Conservation (phyloP, 2,888 invertebrate species). For the Cataglyphis albicans region DNA sequence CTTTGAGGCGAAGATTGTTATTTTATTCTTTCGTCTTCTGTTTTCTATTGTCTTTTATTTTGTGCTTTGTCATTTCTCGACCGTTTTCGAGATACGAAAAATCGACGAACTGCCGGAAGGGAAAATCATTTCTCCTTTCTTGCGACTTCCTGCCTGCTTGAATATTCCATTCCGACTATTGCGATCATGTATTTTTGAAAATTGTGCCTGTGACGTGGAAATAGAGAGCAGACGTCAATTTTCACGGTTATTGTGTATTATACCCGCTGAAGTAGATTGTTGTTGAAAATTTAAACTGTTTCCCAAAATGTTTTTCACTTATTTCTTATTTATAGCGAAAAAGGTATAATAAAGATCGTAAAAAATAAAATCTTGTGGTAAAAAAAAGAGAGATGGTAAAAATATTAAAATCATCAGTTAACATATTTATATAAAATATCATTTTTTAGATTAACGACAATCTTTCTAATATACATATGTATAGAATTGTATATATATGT, state of each 20-base stretch:
- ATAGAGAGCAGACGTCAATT: slow-evolving; percentile 51
- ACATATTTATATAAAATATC: background rate
- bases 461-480: background rate
- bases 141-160: slow-evolving; percentile 25
- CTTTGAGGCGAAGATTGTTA: slow-evolving; percentile 51
- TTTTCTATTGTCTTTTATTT: background rate
- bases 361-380: background rate
- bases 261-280: background rate
- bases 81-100: slow-evolving; percentile 21
- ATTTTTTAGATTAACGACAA: background rate
- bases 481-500: background rate
- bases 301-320: background rate
- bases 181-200: slow-evolving; percentile 42
- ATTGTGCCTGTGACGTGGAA: slow-evolving; percentile 31
- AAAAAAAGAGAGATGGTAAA: background rate
- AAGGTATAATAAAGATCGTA: background rate
- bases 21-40: slow-evolving; percentile 25
- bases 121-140: slow-evolving; percentile 43
- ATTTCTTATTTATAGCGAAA: background rate
- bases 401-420: background rate
- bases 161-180: slow-evolving; percentile 17
- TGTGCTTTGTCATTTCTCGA: slow-evolving; percentile 3
- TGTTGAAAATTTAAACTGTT: slow-evolving; percentile 2
- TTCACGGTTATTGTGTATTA: slow-evolving; percentile 40
- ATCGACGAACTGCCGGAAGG: slow-evolving; percentile 26